phyloP scores from a whole-genome alignment of 2,888 invertebrate species.

The Nematopogon swammerdamellus region DNA sequence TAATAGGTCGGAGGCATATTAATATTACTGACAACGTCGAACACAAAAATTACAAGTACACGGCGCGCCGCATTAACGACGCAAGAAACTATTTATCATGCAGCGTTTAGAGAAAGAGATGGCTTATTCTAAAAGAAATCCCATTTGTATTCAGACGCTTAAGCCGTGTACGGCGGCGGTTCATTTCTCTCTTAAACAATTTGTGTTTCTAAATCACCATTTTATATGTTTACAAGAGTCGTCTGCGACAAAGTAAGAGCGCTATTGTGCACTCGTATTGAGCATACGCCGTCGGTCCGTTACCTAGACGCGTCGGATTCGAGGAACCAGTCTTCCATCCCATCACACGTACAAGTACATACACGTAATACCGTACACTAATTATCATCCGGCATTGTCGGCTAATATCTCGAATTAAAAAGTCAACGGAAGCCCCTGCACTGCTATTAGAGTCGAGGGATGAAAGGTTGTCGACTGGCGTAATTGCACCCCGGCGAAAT shows the following conservation, averaged over 20 bases:
- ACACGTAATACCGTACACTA: too few species aligned
- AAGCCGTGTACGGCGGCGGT: constrained; percentile 16
- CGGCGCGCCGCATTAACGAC: constrained; percentile 37
- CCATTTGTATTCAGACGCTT: constrained; percentile 41
- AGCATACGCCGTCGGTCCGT: too few species aligned
- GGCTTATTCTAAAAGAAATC: constrained; percentile 39
- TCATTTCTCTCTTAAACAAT: constrained; percentile 42
- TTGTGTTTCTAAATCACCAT: constrained; percentile 41
- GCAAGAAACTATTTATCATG: constrained; percentile 45
- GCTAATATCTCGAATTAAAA: background rate
- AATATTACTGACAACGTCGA: constrained; percentile 48
- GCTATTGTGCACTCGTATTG: background rate
- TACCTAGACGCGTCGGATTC: background rate
- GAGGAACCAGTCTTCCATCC: too few species aligned
- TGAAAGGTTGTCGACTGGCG: background rate
- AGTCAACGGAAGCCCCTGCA: background rate
- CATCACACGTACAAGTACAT: too few species aligned
- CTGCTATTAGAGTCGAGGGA: background rate
- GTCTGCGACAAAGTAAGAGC: background rate
- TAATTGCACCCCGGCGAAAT: background rate
- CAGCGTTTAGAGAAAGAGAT: constrained; percentile 36
- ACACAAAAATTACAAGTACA: constrained; percentile 42
- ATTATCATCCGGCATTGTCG: too few species aligned
- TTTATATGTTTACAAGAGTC: constrained; percentile 20
- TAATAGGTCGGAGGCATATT: constrained; percentile 48